A percentile compares a stretch with the other conserved stretches of the same genome.
Conservation (phyloP, 2,113 vertebrate species). For the Thomomys bottae region DNA sequence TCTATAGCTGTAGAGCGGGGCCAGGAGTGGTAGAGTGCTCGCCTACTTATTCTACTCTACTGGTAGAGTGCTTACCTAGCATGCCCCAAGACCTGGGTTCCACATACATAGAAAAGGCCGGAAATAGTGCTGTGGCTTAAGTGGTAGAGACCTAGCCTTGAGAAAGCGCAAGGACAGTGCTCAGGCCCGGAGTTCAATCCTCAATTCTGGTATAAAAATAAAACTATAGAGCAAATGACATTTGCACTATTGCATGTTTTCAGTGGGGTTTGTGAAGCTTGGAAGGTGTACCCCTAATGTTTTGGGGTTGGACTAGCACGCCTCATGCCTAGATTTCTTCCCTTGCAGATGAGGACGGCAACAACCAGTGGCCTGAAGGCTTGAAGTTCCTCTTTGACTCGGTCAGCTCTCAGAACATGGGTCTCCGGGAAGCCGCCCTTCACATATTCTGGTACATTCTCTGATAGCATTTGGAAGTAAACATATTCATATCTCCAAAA, state of each 20-base stretch:
- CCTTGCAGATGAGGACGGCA: conserved; percentile 95
- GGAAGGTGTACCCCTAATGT: not conserved
- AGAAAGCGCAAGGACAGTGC: too few relatives aligned
- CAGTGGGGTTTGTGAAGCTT: not conserved
- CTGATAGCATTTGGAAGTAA: not conserved
- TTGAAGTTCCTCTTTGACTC: conserved; percentile 99
- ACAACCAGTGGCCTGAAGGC: conserved; percentile 98
- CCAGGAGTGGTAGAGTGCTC: too few relatives aligned
- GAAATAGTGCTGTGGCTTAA: too few relatives aligned
- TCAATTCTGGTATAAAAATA: too few relatives aligned
- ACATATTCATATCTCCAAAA: not conserved
- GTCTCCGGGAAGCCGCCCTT: conserved; percentile 95
- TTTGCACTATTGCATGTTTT: not conserved
- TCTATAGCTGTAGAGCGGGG: too few relatives aligned
- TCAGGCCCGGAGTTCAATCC: too few relatives aligned
- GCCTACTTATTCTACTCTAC: too few relatives aligned
- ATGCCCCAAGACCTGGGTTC: too few relatives aligned
- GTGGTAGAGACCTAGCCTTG: too few relatives aligned
- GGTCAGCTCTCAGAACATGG: conserved; percentile 94
- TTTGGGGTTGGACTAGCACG: not conserved
- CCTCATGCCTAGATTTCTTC: conserved; percentile 44
- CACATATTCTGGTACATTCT: conserved; percentile 96
- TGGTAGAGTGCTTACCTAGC: too few relatives aligned
- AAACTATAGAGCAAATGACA: not conserved
- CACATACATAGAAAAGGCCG: too few relatives aligned